Conservation (phyloP, 2,113 vertebrate genomes). For the Dicentrarchus labrax region DNA sequence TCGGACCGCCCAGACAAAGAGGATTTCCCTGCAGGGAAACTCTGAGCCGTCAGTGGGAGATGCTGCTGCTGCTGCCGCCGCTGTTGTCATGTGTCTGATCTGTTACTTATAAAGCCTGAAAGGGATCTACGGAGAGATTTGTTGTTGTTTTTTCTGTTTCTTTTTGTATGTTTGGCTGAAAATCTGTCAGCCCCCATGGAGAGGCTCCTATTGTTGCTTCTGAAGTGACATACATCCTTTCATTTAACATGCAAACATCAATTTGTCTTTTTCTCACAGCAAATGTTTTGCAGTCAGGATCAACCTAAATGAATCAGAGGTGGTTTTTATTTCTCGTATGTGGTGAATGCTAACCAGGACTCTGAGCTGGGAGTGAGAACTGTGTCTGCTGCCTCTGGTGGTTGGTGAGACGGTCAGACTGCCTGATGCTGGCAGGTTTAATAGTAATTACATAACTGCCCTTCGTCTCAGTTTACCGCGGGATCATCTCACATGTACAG, state of each 20-base stretch:
- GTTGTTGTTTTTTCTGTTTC: conserved; percentile 39
- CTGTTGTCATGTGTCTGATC: conserved; percentile 57
- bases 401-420: neutral
- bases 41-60: conserved; percentile 73
- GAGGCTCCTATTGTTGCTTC: conserved; percentile 14
- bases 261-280: conserved; percentile 8
- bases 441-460: conserved; percentile 12
- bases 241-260: neutral
- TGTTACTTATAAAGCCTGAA: conserved; percentile 34
- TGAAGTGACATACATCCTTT: neutral
- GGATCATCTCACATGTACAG: conserved; percentile 30
- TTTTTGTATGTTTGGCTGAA: conserved; percentile 2
- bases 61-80: conserved; percentile 63
- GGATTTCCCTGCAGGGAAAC: conserved; percentile 74
- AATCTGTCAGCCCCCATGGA: conserved; percentile 2
- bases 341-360: neutral
- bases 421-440: conserved; percentile 1
- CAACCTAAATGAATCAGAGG: neutral
- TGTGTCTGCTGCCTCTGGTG: conserved; percentile 13
- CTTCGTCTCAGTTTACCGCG: conserved; percentile 1
- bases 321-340: neutral
- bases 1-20: conserved; percentile 73
- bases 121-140: conserved; percentile 32
- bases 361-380: neutral
- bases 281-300: neutral